Base-by-base conservation (phyloP, 2,113 vertebrate genomes). In the Bambusicola thoracicus region DNA sequence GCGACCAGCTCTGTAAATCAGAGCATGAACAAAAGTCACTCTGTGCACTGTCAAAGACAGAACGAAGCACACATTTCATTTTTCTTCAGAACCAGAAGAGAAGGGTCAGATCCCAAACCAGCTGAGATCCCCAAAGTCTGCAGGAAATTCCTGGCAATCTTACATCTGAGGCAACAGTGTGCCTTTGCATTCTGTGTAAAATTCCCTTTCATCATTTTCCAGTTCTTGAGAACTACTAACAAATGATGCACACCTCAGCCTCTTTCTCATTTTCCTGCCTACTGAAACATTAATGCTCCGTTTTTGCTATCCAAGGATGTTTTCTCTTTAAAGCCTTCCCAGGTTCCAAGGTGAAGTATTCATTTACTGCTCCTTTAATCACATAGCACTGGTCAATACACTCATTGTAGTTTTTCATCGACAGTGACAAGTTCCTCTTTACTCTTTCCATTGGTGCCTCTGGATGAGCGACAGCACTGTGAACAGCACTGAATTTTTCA, bases 21-120 rank as follows among this genome's bases (percentile, higher is more conserved):
- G 85, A 94, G n/a, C 72, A 59, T 2, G 70, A 94, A 85, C 82
- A 92, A 94, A 90, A 94, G 80, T 87, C 93, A 81, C 91, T 95
- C 10, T 66, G 68, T 72, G 73, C 56, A 13, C 51, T 90, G 87
- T 44, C 82, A 91, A 85, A 94, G 51, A 68, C 25, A 80, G 79
- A 82, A 21, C 6, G 32, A 85, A 36, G n/a, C 6, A 70, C 34
- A 40, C 59, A 70, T 81, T 79, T 91, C 38, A 44, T 93, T 90
- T 83, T 91, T 81, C 85, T 82, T n/a, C 22, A 49, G 44, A 76
- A 92, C 67, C 13, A 3, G 2, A 81, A 85, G 62, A 63, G 65
- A 69, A 46, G 63, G 58, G 48, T 69, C 80, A 94, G 81, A 84
- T 76, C 81, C 44, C 44, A 41, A 91, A 86, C 51, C 82, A 56